phyloP scores from a whole-genome alignment of 2,797 vertebrate genomes.

The Kryptolebias ocellatus region DNA sequence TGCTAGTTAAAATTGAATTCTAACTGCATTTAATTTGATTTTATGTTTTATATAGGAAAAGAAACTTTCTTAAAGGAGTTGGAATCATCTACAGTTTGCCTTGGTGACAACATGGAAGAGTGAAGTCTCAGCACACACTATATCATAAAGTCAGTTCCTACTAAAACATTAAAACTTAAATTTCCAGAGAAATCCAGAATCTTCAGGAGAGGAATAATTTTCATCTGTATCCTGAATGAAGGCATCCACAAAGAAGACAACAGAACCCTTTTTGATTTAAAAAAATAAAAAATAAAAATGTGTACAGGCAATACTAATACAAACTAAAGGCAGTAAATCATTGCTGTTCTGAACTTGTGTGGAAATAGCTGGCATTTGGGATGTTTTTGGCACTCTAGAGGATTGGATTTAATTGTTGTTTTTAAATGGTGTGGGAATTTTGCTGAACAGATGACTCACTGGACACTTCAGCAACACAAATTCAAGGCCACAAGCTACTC shows the following conservation, averaged over 20 bases:
- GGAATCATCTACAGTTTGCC: slow-evolving; percentile 26
- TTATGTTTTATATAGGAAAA: slow-evolving; percentile 54
- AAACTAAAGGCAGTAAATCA: slow-evolving; percentile 1
- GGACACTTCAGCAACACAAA: slow-evolving; percentile 39
- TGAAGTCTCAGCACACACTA: slow-evolving; percentile 40
- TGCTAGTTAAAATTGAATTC: slow-evolving; percentile 30
- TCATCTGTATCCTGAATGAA: slow-evolving; percentile 50
- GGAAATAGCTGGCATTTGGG: slow-evolving; percentile 40
- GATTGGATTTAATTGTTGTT: slow-evolving; percentile 51
- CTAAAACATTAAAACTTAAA: slow-evolving; percentile 17
- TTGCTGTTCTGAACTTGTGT: slow-evolving; percentile 21
- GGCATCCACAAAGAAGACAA: slow-evolving; percentile 32
- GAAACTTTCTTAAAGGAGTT: slow-evolving; percentile 9
- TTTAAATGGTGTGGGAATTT: slow-evolving; percentile 40
- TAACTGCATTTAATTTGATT: slow-evolving; percentile 52
- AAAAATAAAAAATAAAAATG: slow-evolving; percentile 6
- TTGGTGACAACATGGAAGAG: slow-evolving; percentile 40
- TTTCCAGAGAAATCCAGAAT: slow-evolving; percentile 22
- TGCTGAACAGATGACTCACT: slow-evolving; percentile 24
- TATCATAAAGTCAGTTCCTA: slow-evolving; percentile 23
- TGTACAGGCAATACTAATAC: slow-evolving; percentile 1
- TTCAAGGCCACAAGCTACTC: slow-evolving; percentile 47
- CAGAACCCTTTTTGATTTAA: slow-evolving; percentile 9
- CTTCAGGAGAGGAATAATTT: slow-evolving; percentile 21
- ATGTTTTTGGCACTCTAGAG: slow-evolving; percentile 39